A percentile compares a stretch with the other conserved stretches of the same genome.
These are phyloP conservation scores for Hippoglossus hippoglossus DNA, from an alignment of 2,797 vertebrate species.

Conservation along the genomic window DNA sequence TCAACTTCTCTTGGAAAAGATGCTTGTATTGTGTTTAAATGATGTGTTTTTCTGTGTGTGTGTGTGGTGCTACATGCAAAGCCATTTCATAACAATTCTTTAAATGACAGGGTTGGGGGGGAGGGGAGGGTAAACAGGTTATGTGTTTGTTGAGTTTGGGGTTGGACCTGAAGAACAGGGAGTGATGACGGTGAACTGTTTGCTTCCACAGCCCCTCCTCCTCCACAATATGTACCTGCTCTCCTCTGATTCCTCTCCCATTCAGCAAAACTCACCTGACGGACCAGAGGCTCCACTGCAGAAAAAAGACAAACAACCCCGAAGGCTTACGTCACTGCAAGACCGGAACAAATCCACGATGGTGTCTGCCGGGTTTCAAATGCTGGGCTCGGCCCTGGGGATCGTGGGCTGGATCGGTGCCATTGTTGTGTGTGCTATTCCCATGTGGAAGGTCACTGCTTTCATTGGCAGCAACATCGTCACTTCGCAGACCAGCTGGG, in stretches of 20 bases:
- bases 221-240: constrained; percentile 44
- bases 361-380: constrained; percentile 94
- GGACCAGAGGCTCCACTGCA: constrained; percentile 1
- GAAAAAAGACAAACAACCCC: constrained; percentile 24
- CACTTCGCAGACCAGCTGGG: constrained; percentile 90
- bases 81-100: background rate
- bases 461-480: constrained; percentile 95
- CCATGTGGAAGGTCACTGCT: constrained; percentile 95
- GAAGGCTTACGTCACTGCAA: constrained; percentile 6
- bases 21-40: background rate
- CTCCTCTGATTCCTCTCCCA: constrained; percentile 30
- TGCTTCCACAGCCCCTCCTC: constrained; percentile 36
- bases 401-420: constrained; percentile 92
- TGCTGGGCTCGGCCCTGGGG: constrained; percentile 89
- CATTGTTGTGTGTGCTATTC: constrained; percentile 89
- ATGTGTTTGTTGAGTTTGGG: constrained; percentile 1
- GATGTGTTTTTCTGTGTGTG: background rate
- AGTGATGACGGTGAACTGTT: constrained; percentile 18
- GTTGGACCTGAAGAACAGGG: constrained; percentile 41
- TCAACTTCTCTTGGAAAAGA: background rate
- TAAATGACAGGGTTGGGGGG: background rate
- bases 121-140: constrained; percentile 40
- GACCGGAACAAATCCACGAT: constrained; percentile 73
- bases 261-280: constrained; percentile 35
- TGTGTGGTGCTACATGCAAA: background rate